Conservation (phyloP, 2,797 vertebrate genomes). For the Sylvilagus floridanus region DNA sequence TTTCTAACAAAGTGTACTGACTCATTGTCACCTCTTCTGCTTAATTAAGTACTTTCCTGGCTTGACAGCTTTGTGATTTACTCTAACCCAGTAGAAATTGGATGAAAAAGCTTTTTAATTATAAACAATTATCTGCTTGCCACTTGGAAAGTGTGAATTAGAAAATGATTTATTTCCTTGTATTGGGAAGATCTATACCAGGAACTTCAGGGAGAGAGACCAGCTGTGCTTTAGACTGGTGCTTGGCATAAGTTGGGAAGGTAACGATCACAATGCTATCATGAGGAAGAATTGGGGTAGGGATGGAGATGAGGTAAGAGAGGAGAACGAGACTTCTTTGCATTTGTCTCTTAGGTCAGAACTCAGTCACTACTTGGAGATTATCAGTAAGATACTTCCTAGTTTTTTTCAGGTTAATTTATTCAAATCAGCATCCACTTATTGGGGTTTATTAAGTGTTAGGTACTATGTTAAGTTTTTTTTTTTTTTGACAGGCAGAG, state of each 20-base stretch:
- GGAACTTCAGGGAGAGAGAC: conserved; percentile 17
- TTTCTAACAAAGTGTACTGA: conserved; percentile 51
- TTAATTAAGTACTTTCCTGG: conserved; percentile 66
- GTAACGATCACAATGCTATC: conserved; percentile 25
- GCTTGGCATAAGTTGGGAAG: not conserved
- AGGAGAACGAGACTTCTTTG: not conserved
- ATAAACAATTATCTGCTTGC: conserved; percentile 69
- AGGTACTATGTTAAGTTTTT: not conserved
- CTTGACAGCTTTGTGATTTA: conserved; percentile 65
- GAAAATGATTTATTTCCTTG: conserved; percentile 75
- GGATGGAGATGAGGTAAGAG: conserved; percentile 1
- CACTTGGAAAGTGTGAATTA: conserved; percentile 68
- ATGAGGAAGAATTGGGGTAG: not conserved
- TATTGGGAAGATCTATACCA: conserved; percentile 59
- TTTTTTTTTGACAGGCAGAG: not conserved
- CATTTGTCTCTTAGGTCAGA: conserved; percentile 42
- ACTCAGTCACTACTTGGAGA: not conserved
- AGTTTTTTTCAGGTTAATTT: conserved; percentile 51
- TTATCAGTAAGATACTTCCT: conserved; percentile 38
- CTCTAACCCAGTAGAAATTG: conserved; percentile 61
- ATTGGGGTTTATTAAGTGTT: not conserved
- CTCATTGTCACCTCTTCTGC: conserved; percentile 56
- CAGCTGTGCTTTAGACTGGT: conserved; percentile 49
- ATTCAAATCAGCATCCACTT: conserved; percentile 15
- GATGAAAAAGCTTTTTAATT: conserved; percentile 67